Percentiles rank a stretch among this genome's conserved stretches.
Evolutionary conservation across 2,888 invertebrate species (phyloP).

Genomic region (Agrochola lota): DNA sequence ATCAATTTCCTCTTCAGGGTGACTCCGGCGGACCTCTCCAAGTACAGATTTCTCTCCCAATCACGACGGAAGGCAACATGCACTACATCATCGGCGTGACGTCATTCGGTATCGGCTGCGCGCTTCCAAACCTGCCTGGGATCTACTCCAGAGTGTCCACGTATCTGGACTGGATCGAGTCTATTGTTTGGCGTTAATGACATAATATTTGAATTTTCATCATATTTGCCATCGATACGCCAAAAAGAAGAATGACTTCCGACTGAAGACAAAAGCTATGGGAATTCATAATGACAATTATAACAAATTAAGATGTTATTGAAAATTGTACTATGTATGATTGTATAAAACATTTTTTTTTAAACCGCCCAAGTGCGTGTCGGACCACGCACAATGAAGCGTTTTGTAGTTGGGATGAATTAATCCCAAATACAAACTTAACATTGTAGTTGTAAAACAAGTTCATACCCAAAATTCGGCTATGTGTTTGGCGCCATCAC

Average conservation of each 20-base stretch:
- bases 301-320: background rate
- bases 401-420: no score
- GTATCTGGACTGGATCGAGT: slow-evolving; percentile 83
- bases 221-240: no score
- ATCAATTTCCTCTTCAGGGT: slow-evolving; percentile 85
- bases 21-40: slow-evolving; percentile 94
- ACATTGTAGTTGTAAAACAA: no score
- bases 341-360: no score
- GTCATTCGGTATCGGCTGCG: slow-evolving; percentile 81
- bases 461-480: no score
- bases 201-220: no score
- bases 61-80: slow-evolving; percentile 66
- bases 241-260: no score
- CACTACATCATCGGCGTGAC: slow-evolving; percentile 81
- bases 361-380: no score
- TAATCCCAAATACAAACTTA: no score
- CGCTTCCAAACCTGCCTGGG: slow-evolving; percentile 74
- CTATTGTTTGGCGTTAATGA: slow-evolving; percentile 74
- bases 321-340: background rate
- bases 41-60: slow-evolving; percentile 71
- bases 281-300: no score
- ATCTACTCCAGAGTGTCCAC: slow-evolving; percentile 80
- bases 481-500: no score
- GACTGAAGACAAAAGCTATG: background rate
- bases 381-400: no score